Base-by-base conservation (phyloP, 2,113 vertebrate genomes). In the Synchiropus splendidus region DNA sequence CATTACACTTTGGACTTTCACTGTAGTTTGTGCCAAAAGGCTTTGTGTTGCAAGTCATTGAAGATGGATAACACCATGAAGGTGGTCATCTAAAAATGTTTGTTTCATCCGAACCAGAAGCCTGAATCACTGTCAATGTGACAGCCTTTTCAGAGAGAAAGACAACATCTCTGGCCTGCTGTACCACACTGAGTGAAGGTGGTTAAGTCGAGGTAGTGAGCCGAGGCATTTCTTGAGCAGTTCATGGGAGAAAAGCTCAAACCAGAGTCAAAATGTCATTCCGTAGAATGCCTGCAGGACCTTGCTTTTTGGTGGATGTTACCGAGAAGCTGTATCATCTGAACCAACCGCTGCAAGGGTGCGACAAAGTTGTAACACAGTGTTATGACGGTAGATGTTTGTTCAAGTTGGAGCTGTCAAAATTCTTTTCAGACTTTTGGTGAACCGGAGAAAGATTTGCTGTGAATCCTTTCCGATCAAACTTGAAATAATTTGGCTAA, bases 321-420 rank as follows among this genome's bases (percentile, higher is more conserved):
- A 36, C 13, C 13, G 14, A 36, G 12, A 5, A 36, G n/a, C 12
- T 35, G 34, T n/a, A 35, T 35, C 12, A 35, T 12, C 12, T 35
- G 34, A 35, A 35, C 34, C 12, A 35, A 35, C 2, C 2, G 34
- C 9, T 5, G 34, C 34, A 35, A 35, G 34, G 12, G 10, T n/a
- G 34, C 34, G 13, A 35, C 34, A 35, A 35, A 35, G 34, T 35
- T 35, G 34, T 35, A 11, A 35, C 34, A n/a, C 34, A 35, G 34
- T 35, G 6, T 35, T 35, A 35, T 35, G 34, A 35, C 34, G 13
- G 34, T n/a, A n/a, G 12, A 35, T 2, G 34, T n/a, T 12, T 2
- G 12, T 35, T 35, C 34, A 10, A 35, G 34, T 10, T 12, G 12
- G 13, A 35, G 34, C 34, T 35, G 34, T 32, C 31, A 32, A n/a